Conservation (phyloP, 2,888 invertebrate species). For the Pollenia griseotomentosa region DNA sequence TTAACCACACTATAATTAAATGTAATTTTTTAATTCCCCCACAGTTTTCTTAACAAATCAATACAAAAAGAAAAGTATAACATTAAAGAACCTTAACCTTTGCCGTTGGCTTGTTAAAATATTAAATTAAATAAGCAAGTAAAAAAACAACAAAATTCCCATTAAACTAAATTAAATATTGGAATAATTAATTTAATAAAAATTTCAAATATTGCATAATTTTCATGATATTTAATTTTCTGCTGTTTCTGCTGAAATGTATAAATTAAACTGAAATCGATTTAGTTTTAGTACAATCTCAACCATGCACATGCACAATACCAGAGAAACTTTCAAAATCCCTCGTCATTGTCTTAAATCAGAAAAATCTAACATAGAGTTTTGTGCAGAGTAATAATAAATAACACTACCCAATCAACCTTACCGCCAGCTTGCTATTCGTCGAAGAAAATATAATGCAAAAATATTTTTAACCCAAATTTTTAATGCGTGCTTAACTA, state of each 20-base stretch:
- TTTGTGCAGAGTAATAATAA: slow-evolving; percentile 1
- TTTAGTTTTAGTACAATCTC: slow-evolving; percentile 20
- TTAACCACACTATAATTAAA: not conserved
- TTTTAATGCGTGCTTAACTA: slow-evolving; percentile 52
- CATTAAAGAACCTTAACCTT: slow-evolving; percentile 52
- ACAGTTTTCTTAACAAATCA: slow-evolving; percentile 13
- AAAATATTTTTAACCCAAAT: slow-evolving; percentile 64
- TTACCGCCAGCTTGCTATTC: not conserved
- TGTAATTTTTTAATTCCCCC: not conserved
- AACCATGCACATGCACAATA: slow-evolving; percentile 21
- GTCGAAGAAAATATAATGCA: slow-evolving; percentile 16
- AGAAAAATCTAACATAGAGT: not conserved
- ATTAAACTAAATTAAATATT: slow-evolving; percentile 22
- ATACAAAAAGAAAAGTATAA: not conserved
- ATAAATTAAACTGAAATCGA: slow-evolving; percentile 34
- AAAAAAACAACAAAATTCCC: not conserved
- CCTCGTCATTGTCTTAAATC: slow-evolving; percentile 38
- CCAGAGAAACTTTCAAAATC: slow-evolving; percentile 16
- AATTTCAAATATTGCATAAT: slow-evolving; percentile 41
- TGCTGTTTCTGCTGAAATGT: not conserved
- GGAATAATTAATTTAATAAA: slow-evolving; percentile 37
- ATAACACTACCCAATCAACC: not conserved
- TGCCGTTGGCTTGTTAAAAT: slow-evolving; percentile 30
- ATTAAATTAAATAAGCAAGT: slow-evolving; percentile 42
- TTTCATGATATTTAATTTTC: slow-evolving; percentile 29